Conservation (phyloP, 2,888 invertebrate genomes). For the Archips crataeganus region DNA sequence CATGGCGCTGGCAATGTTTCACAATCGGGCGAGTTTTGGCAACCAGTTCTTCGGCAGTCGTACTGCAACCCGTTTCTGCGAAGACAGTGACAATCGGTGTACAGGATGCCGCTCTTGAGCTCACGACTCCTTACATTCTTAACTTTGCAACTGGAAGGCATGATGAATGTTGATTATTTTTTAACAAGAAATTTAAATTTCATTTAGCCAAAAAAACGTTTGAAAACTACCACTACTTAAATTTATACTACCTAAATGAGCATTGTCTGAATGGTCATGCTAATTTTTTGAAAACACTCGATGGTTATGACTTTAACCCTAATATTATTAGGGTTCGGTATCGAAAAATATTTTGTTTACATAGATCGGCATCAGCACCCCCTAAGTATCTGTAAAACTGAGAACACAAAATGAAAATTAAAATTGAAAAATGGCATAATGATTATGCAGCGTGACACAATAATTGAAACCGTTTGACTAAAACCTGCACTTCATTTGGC, state of each 20-base stretch:
- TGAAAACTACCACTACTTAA: neutral
- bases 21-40: conserved; percentile 74
- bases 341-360: neutral
- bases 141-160: conserved; percentile 32
- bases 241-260: neutral
- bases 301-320: neutral
- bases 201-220: neutral
- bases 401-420: too few relatives aligned
- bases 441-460: too few relatives aligned
- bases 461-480: too few relatives aligned
- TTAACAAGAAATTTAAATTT: conserved; percentile 7
- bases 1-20: conserved; percentile 64
- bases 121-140: conserved; percentile 77
- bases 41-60: conserved; percentile 81
- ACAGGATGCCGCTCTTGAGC: conserved; percentile 79
- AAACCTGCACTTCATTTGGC: too few relatives aligned
- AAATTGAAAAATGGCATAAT: too few relatives aligned
- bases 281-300: neutral
- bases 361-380: too few relatives aligned
- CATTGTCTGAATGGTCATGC: neutral
- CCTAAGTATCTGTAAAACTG: too few relatives aligned
- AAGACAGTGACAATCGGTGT: conserved; percentile 83
- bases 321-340: neutral
- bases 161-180: neutral
- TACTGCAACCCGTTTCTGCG: conserved; percentile 86